Conservation (phyloP, 37 sponge, comb jelly and placozoan genomes). For the Beroe forskalii region DNA sequence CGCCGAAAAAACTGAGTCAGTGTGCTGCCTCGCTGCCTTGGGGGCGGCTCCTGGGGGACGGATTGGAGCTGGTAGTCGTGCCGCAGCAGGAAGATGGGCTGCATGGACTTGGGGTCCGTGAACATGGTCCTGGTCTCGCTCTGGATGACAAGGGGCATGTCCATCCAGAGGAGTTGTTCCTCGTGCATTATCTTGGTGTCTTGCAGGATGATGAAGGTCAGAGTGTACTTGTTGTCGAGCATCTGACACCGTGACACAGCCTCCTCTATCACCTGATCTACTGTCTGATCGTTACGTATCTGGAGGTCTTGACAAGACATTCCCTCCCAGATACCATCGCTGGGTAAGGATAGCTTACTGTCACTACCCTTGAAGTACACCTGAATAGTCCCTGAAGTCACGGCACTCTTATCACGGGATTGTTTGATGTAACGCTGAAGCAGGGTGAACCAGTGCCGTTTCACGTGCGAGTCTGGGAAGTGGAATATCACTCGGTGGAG, state of each 20-base stretch:
- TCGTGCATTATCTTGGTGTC: conserved; percentile 22
- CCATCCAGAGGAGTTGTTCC: conserved; percentile 25
- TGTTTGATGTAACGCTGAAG: conserved; percentile 30
- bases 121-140: conserved; percentile 40
- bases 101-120: not conserved
- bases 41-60: not conserved
- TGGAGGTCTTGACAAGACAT: conserved; percentile 58
- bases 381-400: conserved; percentile 32
- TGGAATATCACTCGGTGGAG: conserved; percentile 49
- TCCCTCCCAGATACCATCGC: conserved; percentile 31
- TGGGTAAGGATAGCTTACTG: conserved; percentile 23
- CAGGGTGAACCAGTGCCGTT: conserved; percentile 31
- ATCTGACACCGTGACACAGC: conserved; percentile 1
- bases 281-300: not conserved
- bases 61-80: not conserved
- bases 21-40: conserved; percentile 1
- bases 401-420: conserved; percentile 11
- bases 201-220: conserved; percentile 33
- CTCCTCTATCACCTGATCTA: conserved; percentile 30
- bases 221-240: conserved; percentile 22
- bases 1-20: conserved; percentile 52
- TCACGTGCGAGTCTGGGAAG: conserved; percentile 35
- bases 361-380: conserved; percentile 65
- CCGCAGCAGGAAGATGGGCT: conserved; percentile 34
- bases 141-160: conserved; percentile 46